phyloP scores from a whole-genome alignment of 2,797 vertebrate species.

The Erpetoichthys calabaricus region DNA sequence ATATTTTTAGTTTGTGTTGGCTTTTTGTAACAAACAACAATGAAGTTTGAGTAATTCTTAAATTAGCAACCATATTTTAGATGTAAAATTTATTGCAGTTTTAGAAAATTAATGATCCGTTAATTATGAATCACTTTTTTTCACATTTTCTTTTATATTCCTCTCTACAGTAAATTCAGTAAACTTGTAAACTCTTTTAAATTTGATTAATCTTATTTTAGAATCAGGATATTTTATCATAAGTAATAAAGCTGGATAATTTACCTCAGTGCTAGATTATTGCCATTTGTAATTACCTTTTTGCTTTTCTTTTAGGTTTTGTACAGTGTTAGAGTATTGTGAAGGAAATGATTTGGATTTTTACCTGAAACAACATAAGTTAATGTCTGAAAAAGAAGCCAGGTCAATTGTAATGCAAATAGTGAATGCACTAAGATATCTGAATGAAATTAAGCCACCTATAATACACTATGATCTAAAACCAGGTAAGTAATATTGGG shows the following conservation, averaged over 20 bases:
- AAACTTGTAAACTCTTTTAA: no score
- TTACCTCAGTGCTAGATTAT: constrained; percentile 2
- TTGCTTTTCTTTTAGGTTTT: constrained; percentile 60
- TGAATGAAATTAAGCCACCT: constrained; percentile 97
- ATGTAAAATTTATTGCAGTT: no score
- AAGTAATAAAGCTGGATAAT: not conserved
- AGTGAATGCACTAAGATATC: constrained; percentile 95
- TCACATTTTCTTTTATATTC: no score
- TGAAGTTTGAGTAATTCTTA: no score
- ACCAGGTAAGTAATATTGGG: constrained; percentile 62
- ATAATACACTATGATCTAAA: constrained; percentile 99
- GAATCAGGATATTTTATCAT: no score
- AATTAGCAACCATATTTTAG: no score
- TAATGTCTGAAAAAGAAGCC: constrained; percentile 97
- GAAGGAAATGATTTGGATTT: constrained; percentile 99
- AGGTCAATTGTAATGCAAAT: constrained; percentile 99
- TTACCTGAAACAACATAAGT: constrained; percentile 98
- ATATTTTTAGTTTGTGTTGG: no score
- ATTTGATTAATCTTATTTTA: no score
- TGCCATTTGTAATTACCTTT: not conserved
- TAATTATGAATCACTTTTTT: no score
- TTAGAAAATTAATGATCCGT: no score
- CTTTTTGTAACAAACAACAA: no score
- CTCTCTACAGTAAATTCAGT: no score
- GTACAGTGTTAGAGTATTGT: constrained; percentile 98